phyloP scores from a whole-genome alignment of 2,888 invertebrate genomes.

The Drosophila quinaria region DNA sequence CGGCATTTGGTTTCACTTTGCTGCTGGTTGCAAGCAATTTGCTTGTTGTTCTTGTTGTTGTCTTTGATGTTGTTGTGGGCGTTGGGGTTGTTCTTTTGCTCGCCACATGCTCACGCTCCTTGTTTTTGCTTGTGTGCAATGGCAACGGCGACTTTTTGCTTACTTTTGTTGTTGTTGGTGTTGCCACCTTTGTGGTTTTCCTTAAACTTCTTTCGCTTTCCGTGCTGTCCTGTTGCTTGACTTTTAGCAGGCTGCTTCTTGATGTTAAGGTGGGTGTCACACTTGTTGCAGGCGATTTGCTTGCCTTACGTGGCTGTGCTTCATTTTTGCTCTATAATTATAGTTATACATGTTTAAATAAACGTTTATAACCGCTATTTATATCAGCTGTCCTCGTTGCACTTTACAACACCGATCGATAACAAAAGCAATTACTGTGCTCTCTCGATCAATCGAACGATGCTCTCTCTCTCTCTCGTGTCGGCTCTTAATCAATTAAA shows the following conservation, averaged over 20 bases:
- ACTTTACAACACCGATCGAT: conserved; percentile 26
- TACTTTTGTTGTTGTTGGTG: conserved; percentile 28
- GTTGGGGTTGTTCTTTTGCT: conserved; percentile 61
- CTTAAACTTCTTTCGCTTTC: conserved; percentile 46
- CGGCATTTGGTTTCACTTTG: conserved; percentile 81
- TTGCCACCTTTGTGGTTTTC: conserved; percentile 46
- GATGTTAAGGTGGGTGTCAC: conserved; percentile 27
- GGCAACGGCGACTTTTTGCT: conserved; percentile 35
- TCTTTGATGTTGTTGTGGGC: conserved; percentile 47
- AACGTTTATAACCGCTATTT: neutral
- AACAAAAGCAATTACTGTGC: conserved; percentile 12
- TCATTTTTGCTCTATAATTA: conserved; percentile 54
- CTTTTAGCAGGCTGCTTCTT: conserved; percentile 32
- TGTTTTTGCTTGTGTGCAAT: conserved; percentile 43
- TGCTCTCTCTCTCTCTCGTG: neutral
- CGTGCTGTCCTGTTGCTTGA: conserved; percentile 50
- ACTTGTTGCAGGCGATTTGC: conserved; percentile 58
- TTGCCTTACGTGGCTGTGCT: conserved; percentile 42
- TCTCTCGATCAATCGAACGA: conserved; percentile 38
- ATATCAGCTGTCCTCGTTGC: conserved; percentile 1
- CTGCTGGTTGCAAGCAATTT: conserved; percentile 18
- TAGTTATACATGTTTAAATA: conserved; percentile 1
- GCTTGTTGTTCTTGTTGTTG: conserved; percentile 30
- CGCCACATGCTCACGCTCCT: conserved; percentile 28
- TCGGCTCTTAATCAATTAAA: conserved; percentile 29